Percentiles rank a stretch among this genome's conserved stretches.
Evolutionary conservation across 2,113 vertebrate genomes (phyloP).

Genomic region (Chlorodrepanis virens): DNA sequence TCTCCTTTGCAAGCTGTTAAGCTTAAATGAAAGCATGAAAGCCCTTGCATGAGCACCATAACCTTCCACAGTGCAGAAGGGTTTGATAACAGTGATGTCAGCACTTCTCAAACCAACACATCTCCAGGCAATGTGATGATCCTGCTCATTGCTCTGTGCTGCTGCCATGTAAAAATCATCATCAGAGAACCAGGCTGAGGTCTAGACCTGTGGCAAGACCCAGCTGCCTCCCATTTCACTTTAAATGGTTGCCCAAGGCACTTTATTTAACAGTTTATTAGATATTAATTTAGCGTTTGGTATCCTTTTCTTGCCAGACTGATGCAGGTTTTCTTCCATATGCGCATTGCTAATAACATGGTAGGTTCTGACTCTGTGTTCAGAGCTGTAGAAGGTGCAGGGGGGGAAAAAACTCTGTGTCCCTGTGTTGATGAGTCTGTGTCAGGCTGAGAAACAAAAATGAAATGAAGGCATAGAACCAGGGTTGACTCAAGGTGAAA

Average conservation of each 20-base stretch:
- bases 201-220: background rate
- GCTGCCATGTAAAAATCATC: background rate
- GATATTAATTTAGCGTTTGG: background rate
- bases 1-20: background rate
- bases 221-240: background rate
- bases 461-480: background rate
- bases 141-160: background rate
- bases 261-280: background rate
- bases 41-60: background rate
- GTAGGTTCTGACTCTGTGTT: background rate
- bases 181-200: background rate
- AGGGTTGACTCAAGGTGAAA: background rate
- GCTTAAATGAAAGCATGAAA: constrained; percentile 8
- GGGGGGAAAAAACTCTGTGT: rapidly evolving
- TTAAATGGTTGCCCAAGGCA: background rate
- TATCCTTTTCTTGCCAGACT: background rate
- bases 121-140: background rate
- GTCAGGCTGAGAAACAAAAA: background rate
- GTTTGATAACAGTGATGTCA: background rate
- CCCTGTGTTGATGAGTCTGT: background rate
- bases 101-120: background rate
- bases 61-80: background rate
- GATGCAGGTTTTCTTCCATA: background rate
- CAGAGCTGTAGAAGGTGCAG: background rate
- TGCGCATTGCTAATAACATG: rapidly evolving